Evolutionary conservation across 2,888 invertebrate genomes (phyloP).

Genomic region (Elgonia sp.): DNA sequence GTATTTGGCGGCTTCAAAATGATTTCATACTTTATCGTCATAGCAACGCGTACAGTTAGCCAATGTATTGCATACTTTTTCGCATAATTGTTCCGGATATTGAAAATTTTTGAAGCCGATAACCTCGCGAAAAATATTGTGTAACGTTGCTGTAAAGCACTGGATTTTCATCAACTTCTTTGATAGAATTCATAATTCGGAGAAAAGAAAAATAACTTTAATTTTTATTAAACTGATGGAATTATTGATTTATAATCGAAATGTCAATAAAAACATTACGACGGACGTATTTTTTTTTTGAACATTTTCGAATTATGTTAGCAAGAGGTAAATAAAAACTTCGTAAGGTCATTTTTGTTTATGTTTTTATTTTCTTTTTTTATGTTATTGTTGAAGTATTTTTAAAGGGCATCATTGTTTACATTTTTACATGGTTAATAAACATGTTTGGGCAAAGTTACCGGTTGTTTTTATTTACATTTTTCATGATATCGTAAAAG

Average conservation of each 20-base stretch:
- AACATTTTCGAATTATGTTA: too few relatives aligned
- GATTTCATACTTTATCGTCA: slow-evolving; percentile 60
- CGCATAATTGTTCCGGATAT: neutral
- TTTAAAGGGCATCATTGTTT: too few relatives aligned
- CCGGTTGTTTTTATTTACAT: too few relatives aligned
- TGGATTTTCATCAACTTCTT: neutral
- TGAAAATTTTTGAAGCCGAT: neutral
- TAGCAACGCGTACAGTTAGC: slow-evolving; percentile 40
- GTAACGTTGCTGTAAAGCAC: neutral
- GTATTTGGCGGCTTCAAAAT: slow-evolving; percentile 59
- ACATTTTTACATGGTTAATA: too few relatives aligned
- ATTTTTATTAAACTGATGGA: neutral
- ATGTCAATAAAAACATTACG: neutral
- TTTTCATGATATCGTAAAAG: too few relatives aligned
- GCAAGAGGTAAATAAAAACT: too few relatives aligned
- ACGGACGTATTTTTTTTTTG: neutral
- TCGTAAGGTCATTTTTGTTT: too few relatives aligned
- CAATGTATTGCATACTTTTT: slow-evolving; percentile 26
- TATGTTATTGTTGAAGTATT: too few relatives aligned
- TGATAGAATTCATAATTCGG: neutral
- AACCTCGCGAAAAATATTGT: neutral
- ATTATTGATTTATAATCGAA: neutral
- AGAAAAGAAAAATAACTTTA: neutral
- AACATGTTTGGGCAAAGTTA: too few relatives aligned
- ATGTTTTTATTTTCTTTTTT: too few relatives aligned